phyloP scores from a whole-genome alignment of 1,140 invertebrate species.

The Penaeus japonicus region DNA sequence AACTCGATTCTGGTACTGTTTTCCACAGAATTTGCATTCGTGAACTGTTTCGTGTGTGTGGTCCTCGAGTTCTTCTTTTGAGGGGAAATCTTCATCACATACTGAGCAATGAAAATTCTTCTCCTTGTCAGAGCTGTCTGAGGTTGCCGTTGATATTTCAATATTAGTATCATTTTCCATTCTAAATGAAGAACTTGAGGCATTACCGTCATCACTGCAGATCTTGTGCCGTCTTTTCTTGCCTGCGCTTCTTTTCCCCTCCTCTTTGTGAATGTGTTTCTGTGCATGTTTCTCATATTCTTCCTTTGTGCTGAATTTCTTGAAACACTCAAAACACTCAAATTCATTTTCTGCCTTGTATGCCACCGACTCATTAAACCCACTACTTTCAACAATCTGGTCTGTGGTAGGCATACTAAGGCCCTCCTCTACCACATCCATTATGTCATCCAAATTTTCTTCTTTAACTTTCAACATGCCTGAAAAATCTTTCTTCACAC shows the following conservation, averaged over 20 bases:
- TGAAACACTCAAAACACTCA: constrained; percentile 37
- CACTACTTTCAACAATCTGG: neutral
- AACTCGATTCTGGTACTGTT: constrained; percentile 32
- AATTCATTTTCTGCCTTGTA: neutral
- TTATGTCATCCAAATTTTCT: neutral
- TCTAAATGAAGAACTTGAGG: too few species aligned
- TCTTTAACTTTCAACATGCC: too few species aligned
- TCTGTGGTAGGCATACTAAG: too few species aligned
- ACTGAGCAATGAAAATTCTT: constrained; percentile 1
- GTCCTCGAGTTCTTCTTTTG: neutral
- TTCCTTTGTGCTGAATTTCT: constrained; percentile 25
- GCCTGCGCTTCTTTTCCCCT: neutral
- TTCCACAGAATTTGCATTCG: constrained; percentile 37
- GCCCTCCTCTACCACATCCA: neutral
- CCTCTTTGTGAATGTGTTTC: constrained; percentile 24
- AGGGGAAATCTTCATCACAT: constrained; percentile 32
- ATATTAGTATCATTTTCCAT: too few species aligned
- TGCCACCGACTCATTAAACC: neutral
- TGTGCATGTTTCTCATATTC: constrained; percentile 36
- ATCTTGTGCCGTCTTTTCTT: too few species aligned
- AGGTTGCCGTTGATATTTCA: too few species aligned
- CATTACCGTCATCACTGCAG: too few species aligned
- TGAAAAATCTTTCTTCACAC: too few species aligned
- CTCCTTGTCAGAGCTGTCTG: too few species aligned
- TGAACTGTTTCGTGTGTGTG: constrained; percentile 13